phyloP scores from a whole-genome alignment of 2,797 vertebrate genomes.

The Nothura maculosa region DNA sequence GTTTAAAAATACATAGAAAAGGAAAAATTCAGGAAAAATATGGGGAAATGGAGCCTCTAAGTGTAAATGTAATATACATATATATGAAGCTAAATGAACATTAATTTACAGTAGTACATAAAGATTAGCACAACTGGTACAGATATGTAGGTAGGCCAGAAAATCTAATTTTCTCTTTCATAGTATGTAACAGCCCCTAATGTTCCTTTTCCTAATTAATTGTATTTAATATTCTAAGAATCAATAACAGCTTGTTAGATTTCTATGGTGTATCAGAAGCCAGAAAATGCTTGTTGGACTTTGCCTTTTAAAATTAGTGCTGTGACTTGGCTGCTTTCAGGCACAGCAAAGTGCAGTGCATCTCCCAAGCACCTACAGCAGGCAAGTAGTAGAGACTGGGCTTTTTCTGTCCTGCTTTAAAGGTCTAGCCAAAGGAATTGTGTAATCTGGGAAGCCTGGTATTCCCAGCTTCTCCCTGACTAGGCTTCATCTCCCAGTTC shows the following conservation, averaged over 20 bases:
- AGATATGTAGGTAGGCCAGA: neutral
- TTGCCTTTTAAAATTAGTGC: neutral
- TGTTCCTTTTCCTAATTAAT: neutral
- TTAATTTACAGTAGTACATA: neutral
- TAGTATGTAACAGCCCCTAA: neutral
- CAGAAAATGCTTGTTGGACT: neutral
- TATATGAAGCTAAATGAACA: neutral
- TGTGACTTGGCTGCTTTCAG: neutral
- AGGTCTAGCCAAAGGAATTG: neutral
- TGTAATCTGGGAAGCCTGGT: neutral
- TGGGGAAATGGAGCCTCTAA: accelerated
- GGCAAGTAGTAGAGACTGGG: neutral
- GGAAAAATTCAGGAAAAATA: neutral
- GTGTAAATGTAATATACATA: accelerated
- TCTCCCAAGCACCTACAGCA: neutral
- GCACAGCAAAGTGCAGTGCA: accelerated
- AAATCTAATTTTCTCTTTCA: neutral
- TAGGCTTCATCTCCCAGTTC: neutral
- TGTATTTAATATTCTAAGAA: neutral
- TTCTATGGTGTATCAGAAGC: neutral
- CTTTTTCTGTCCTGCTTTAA: neutral
- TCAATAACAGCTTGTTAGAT: neutral
- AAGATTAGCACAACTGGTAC: neutral
- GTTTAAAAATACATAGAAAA: neutral
- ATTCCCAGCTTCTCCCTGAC: neutral